phyloP scores from a whole-genome alignment of 1,140 invertebrate species.

The Hyphantria cunea region DNA sequence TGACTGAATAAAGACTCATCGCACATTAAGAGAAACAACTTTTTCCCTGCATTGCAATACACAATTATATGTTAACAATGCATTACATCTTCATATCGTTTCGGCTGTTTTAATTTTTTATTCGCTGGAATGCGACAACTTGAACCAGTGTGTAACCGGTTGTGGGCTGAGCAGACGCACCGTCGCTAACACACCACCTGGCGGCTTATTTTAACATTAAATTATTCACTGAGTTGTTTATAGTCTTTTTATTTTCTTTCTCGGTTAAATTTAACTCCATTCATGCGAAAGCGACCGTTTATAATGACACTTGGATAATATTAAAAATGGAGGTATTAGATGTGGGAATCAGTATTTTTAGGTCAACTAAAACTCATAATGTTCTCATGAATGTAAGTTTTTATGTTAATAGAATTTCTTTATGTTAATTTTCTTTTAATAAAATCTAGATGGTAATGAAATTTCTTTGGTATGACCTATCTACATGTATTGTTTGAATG shows the following conservation, averaged over 20 bases:
- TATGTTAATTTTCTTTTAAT: background rate
- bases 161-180: conserved; percentile 37
- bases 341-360: conserved; percentile 8
- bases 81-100: too few relatives aligned
- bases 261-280: conserved; percentile 62
- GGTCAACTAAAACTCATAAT: background rate
- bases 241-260: conserved; percentile 40
- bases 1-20: too few relatives aligned
- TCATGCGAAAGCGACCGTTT: conserved; percentile 46
- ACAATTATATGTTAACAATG: background rate
- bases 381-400: background rate
- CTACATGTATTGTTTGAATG: background rate
- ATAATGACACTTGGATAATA: conserved; percentile 14
- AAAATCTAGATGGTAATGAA: background rate
- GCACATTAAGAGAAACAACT: too few relatives aligned
- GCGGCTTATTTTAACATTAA: conserved; percentile 54
- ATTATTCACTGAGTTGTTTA: conserved; percentile 50
- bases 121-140: conserved; percentile 17
- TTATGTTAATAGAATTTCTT: conserved; percentile 1
- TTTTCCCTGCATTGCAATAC: background rate
- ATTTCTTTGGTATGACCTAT: background rate
- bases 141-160: conserved; percentile 40
- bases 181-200: conserved; percentile 56
- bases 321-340: conserved; percentile 34
- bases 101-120: background rate